These are phyloP conservation scores for Phasia obesa DNA, from an alignment of 2,888 invertebrate species.

Conservation along the genomic window DNA sequence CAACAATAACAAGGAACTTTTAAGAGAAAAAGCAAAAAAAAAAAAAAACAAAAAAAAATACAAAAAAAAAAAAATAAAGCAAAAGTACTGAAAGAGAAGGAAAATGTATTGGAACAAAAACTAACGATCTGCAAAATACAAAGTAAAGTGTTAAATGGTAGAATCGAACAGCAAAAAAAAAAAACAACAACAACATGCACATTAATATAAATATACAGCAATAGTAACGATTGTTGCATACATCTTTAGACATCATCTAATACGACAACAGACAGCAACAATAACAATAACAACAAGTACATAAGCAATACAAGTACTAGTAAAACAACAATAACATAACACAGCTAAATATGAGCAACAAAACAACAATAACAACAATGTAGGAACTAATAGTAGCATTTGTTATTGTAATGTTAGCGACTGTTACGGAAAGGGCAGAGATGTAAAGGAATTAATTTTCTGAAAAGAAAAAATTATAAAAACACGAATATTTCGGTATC, in stretches of 20 bases:
- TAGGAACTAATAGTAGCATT: conserved; percentile 44
- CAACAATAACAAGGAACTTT: conserved; percentile 40
- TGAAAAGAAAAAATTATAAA: background rate
- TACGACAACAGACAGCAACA: conserved; percentile 30
- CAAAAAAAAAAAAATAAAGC: background rate
- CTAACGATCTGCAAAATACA: conserved; percentile 38
- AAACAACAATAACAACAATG: conserved; percentile 39
- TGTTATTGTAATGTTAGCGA: conserved; percentile 20
- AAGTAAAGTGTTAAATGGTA: conserved; percentile 64
- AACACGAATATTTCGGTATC: background rate
- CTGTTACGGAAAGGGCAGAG: conserved; percentile 22
- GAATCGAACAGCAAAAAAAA: conserved; percentile 54
- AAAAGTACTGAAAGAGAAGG: conserved; percentile 9
- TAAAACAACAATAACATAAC: too few species aligned
- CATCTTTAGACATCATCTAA: conserved; percentile 57
- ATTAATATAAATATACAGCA: conserved; percentile 6
- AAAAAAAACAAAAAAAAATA: conserved; percentile 19
- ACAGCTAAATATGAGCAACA: conserved; percentile 28
- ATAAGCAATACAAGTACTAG: too few species aligned
- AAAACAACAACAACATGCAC: conserved; percentile 25
- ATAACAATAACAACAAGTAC: background rate
- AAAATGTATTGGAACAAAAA: conserved; percentile 36
- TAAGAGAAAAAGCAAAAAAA: conserved; percentile 38
- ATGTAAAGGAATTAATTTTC: background rate
- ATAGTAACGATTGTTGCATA: conserved; percentile 48